Evolutionary conservation across 2,113 vertebrate genomes (phyloP).

Genomic region (Pelvicachromis taeniatus): DNA sequence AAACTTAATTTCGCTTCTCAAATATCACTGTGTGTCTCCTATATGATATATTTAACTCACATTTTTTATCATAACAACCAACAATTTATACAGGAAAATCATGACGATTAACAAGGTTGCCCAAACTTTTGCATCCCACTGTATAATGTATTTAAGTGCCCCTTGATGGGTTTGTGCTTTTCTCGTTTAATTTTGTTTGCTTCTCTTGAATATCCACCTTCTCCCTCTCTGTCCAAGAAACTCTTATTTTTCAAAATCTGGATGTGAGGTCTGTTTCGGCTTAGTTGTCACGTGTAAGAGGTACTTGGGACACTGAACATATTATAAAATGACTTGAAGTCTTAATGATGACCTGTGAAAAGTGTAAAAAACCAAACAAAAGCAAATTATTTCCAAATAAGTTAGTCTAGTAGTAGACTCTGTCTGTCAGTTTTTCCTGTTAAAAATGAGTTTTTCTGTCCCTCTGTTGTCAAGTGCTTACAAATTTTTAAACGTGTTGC

Average conservation of each 20-base stretch:
- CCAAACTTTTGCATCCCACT: too few relatives aligned
- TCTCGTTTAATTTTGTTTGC: background rate
- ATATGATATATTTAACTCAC: too few relatives aligned
- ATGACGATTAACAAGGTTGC: too few relatives aligned
- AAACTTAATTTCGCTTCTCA: too few relatives aligned
- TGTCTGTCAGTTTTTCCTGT: background rate
- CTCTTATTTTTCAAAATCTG: background rate
- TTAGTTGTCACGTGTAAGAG: background rate
- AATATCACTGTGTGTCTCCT: too few relatives aligned
- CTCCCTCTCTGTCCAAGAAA: background rate
- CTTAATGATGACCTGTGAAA: background rate
- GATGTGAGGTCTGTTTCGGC: background rate
- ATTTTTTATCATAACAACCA: too few relatives aligned
- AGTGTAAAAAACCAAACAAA: background rate
- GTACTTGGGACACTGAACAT: background rate
- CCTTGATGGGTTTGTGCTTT: background rate
- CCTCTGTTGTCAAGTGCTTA: background rate
- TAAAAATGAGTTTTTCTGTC: fast-evolving
- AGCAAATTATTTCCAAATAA: background rate
- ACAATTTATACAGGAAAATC: too few relatives aligned
- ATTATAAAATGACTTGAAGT: background rate
- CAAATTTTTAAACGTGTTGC: background rate
- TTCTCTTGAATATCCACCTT: background rate
- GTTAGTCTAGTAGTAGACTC: background rate
- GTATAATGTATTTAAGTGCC: background rate